Percentiles rank a stretch among this genome's conserved stretches.
Evolutionary conservation across 2,888 invertebrate genomes (phyloP).

Genomic region (Cheilosia vernalis): DNA sequence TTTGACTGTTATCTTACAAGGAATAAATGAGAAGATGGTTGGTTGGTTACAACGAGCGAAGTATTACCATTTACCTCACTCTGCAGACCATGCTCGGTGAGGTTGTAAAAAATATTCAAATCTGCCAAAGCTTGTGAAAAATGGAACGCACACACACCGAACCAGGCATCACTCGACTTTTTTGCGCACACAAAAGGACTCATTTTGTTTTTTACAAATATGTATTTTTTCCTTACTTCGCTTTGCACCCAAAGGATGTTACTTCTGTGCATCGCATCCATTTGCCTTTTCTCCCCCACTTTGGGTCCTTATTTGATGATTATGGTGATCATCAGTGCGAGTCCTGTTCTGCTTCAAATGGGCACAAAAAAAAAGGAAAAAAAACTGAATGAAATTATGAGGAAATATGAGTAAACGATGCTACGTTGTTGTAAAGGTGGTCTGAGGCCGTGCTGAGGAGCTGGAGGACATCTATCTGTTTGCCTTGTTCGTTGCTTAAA

Average conservation of each 20-base stretch:
- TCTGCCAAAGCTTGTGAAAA: constrained; percentile 40
- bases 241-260: constrained; percentile 45
- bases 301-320: constrained; percentile 66
- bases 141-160: constrained; percentile 40
- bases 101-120: constrained; percentile 24
- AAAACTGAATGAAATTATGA: constrained; percentile 59
- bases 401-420: constrained; percentile 62
- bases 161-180: constrained; percentile 6
- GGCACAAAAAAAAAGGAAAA: constrained; percentile 48
- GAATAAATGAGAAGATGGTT: constrained; percentile 45
- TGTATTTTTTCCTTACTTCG: constrained; percentile 22
- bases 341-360: constrained; percentile 63
- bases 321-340: constrained; percentile 73
- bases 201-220: constrained; percentile 63
- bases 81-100: background rate
- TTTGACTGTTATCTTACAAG: constrained; percentile 23
- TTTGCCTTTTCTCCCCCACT: constrained; percentile 62
- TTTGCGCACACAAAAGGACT: constrained; percentile 63
- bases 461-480: constrained; percentile 6
- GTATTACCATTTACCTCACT: constrained; percentile 64
- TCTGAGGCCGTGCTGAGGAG: constrained; percentile 24
- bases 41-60: constrained; percentile 19
- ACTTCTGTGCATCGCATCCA: constrained; percentile 45
- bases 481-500: constrained; percentile 31
- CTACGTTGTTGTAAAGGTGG: constrained; percentile 52